These are phyloP conservation scores for Luperina nickerlii DNA, from an alignment of 2,888 invertebrate genomes.

Conservation along the genomic window DNA sequence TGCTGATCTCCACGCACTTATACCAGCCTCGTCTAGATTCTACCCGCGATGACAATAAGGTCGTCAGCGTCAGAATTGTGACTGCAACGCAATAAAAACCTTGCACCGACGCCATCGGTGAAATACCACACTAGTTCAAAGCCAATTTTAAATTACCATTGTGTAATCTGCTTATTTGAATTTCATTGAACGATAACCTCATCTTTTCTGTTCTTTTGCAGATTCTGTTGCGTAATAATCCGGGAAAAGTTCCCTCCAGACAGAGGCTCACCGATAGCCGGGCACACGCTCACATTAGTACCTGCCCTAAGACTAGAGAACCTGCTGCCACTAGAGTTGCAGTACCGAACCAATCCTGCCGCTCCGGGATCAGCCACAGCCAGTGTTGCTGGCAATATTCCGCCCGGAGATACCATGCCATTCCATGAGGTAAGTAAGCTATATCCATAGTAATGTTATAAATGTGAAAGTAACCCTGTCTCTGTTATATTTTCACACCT, in stretches of 20 bases:
- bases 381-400: slow-evolving; percentile 76
- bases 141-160: not conserved
- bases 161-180: not conserved
- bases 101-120: not conserved
- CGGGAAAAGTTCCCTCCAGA: slow-evolving; percentile 95
- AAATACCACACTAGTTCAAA: not conserved
- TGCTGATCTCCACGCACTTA: not conserved
- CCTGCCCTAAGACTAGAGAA: slow-evolving; percentile 96
- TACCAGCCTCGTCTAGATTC: not conserved
- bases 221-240: slow-evolving; percentile 95
- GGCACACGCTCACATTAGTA: slow-evolving; percentile 95
- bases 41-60: not conserved
- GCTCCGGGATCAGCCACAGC: slow-evolving; percentile 70
- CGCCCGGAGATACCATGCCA: slow-evolving; percentile 81
- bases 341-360: slow-evolving; percentile 86
- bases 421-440: slow-evolving; percentile 79
- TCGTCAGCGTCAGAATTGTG: not conserved
- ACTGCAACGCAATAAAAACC: not conserved
- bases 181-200: not conserved
- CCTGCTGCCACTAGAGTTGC: slow-evolving; percentile 95
- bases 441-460: not conserved
- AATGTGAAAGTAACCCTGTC: not conserved
- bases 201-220: slow-evolving; percentile 66
- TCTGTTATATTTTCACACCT: not conserved
- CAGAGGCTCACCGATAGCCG: slow-evolving; percentile 92